Evolutionary conservation across 1,140 invertebrate genomes (phyloP), one percentile per base, ranked within the genome.

Genomic region (Bombus waltoni): DNA sequence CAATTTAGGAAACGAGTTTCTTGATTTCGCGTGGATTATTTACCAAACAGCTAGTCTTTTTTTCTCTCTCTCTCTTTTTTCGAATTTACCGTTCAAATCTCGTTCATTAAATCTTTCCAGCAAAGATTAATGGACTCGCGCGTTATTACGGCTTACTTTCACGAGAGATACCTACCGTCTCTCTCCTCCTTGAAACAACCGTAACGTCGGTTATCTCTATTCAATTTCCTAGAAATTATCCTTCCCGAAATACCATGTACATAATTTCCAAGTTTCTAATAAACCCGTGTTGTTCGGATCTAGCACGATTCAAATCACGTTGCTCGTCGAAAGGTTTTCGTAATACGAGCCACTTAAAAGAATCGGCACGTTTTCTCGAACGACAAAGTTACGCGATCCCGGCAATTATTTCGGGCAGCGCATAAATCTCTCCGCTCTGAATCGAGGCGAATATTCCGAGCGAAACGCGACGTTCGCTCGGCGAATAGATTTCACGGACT

Each of bases 401-500:
- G 22, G 25, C 40, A 70, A 80, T 80, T 80, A 80, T 80, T 70
- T 80, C 78, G 44, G 53, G 78, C 53, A 70, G 65, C 32, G n/a
- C 40, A 22, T 25, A 35, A 65, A n/a, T 44, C 62, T 44, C 62
- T 66, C 42, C 40, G 78, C 44, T 80, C 65, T 53, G 32, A 68
- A 79, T 68, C 40, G 25, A 70, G 13, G 11, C 35, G 75, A 25
- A 59, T 65, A 62, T 38, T 44, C 32, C 38, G 25, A 47, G 71
- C 25, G 32, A 42, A 53, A 38, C 28, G n/a, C 40, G 25, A 4
- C 15, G 32, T 62, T 28, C 40, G n/a, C 1, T 10, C n/a, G 40
- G 35, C 35, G 25, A 1, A 47, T 74, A 87, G 80, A 87, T 80
- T 73, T 85, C 40, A 57, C 59, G 75, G 81, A n/a, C 71, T 70